Percentiles rank a stretch among this genome's conserved stretches.
Evolutionary conservation across 2,888 invertebrate species (phyloP).

Genomic region (Lasioglossum zephyrum): DNA sequence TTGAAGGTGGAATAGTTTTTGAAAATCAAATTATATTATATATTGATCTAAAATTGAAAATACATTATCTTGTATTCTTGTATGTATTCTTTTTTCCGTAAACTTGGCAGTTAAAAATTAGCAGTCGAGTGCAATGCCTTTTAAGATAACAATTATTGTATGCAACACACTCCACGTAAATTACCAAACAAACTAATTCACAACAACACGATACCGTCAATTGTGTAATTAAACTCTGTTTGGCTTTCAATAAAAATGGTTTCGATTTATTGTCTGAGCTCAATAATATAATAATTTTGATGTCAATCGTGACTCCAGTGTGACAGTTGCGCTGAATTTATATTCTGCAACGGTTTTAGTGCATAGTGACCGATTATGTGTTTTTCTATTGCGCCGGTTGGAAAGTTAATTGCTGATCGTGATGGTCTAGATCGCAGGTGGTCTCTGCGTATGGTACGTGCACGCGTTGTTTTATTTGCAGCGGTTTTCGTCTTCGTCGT

Average conservation of each 20-base stretch:
- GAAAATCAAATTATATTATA: too few species aligned
- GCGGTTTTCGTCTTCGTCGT: not conserved
- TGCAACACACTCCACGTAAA: too few species aligned
- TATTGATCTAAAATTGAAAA: too few species aligned
- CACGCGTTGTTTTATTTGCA: slow-evolving; percentile 32
- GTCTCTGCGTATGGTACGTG: slow-evolving; percentile 33
- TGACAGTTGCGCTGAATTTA: not conserved
- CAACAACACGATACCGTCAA: too few species aligned
- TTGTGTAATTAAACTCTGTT: not conserved
- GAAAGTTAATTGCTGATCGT: not conserved
- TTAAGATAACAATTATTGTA: too few species aligned
- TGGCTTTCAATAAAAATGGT: not conserved
- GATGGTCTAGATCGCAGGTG: not conserved
- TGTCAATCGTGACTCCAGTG: not conserved
- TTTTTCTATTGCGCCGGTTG: not conserved
- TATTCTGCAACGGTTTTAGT: not conserved
- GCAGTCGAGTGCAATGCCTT: too few species aligned
- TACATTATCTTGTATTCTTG: too few species aligned
- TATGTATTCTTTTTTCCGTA: too few species aligned
- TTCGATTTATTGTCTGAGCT: not conserved
- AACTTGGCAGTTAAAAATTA: too few species aligned
- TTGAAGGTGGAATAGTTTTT: too few species aligned
- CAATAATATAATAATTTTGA: too few species aligned
- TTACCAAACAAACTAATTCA: too few species aligned
- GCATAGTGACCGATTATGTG: not conserved